Evolutionary conservation across 1,140 invertebrate species (phyloP), one percentile per base, ranked within the genome.

Genomic region (Cardiocondyla obscurior): DNA sequence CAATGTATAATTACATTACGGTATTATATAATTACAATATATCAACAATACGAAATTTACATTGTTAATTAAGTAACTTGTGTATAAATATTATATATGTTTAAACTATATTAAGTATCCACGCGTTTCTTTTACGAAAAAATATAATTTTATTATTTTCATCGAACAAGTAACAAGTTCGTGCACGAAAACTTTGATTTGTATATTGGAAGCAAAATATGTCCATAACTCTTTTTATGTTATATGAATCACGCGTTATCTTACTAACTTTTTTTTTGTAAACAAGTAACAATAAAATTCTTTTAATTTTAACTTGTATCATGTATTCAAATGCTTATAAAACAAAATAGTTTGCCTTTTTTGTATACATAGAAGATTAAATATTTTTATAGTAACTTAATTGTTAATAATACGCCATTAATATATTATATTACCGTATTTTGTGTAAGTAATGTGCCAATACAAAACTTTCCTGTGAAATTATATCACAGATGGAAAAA

Each of bases 61-160:
- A 90, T 81, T 88, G 60, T 62, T 5, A 44, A 39, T 87, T 86
- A 88, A 90, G 88, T 88, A 89, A 83, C 57, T 69, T 82, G 83
- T 89, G 58, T 83, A 85, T 76, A 86, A 67, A 60, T 30, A 51
- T 79, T 55, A 25, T 39, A 55, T n/a, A 55, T 16, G 36, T 49
- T 30, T 85, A 82, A 83, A 46, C 70, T 74, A 74, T 22, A 8
- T 83, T 88, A 88, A 90, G 69, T 86, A 84, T 77, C 74, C 28
- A 81, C 55, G 69, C 46, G 82, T 86, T 46, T 76, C 64, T 86
- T 30, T 76, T 72, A 83, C 72, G n/a, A 76, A 86, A 88, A 89
- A 86, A 88, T 83, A 86, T 88, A 67, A 14, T 72, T 79, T 89
- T 89, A 87, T 88, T 88, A 85, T 88, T 87, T 36, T 30, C 81